Evolutionary conservation across 2,888 invertebrate genomes (phyloP), one percentile per base, ranked within the genome.

Genomic region (Catonia carolina): DNA sequence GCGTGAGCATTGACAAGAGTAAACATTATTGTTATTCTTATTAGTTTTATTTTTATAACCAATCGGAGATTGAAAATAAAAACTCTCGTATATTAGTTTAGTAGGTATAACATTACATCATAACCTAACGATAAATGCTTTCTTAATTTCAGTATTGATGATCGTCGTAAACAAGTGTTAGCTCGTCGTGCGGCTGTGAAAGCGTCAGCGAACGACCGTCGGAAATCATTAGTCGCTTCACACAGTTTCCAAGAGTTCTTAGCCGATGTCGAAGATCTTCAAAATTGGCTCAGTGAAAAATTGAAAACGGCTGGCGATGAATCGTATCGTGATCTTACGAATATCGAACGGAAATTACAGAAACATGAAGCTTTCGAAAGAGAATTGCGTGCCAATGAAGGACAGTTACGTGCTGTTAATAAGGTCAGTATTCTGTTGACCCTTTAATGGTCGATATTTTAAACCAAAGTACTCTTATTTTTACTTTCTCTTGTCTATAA

Each of bases 301-400:
- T 82, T 87, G 52, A 85, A 87, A 69, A 89, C 91, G 0, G 95
- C 95, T 0, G 84, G 86, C 1, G 96, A 97, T 67, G 94, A 96
- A 72, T 93, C 88, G 60, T 96, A 95, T 73, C 78, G 92, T 15
- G 95, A 96, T 68, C 75, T 96, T 15, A 85, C 82, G 37, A 96
- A 97, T 71, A 73, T 94, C 61, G 92, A 94, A 63, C 79, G 94
- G 1, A 96, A 96, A 70, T 74, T 95, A 1, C 94, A 96, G 73
- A 95, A 95, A 69, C 98, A 99, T 70, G 92, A 95, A 72, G 96
- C 97, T 0, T 97, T 98, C 69, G 96, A 97, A 68, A 78, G 96
- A 1, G 98, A 99, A 70, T 74, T 99, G 17, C 82, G 90, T 48
- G 93, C 97, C 1, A 98, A 97, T 68, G 94, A 97, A 72, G 93